A percentile compares a stretch with the other conserved stretches of the same genome.
Evolutionary conservation across 2,797 vertebrate species (phyloP).

Genomic region (Acropternis orthonyx): DNA sequence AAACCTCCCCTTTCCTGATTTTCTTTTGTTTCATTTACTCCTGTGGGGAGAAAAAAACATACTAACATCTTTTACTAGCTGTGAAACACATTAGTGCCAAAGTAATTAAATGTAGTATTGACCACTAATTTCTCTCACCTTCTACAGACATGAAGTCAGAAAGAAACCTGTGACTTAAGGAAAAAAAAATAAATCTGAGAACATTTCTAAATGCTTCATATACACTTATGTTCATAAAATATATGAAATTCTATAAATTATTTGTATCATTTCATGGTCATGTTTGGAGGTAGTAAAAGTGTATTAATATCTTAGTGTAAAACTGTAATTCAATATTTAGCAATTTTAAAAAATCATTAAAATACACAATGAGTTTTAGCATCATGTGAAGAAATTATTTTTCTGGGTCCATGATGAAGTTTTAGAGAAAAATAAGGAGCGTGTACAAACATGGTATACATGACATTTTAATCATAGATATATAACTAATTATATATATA

Average conservation of each 20-base stretch:
- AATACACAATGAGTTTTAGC: accelerated
- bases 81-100: background rate
- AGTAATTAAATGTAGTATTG: constrained; percentile 13
- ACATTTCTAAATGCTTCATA: background rate
- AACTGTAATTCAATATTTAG: background rate
- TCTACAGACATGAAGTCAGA: background rate
- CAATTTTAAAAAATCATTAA: accelerated
- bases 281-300: background rate
- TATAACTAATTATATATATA: too few species aligned
- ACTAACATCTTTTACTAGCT: background rate
- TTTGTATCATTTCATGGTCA: background rate
- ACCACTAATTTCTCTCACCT: background rate
- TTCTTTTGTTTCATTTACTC: background rate
- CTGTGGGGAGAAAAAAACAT: background rate
- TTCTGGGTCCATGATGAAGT: background rate
- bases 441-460: accelerated
- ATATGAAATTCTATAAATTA: background rate
- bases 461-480: background rate
- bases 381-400: background rate
- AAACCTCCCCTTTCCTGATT: background rate
- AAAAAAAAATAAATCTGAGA: background rate
- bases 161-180: background rate
- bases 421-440: background rate
- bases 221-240: background rate
- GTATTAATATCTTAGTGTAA: background rate